Base-by-base conservation (phyloP, 1,140 invertebrate genomes). In the Anastrepha obliqua region DNA sequence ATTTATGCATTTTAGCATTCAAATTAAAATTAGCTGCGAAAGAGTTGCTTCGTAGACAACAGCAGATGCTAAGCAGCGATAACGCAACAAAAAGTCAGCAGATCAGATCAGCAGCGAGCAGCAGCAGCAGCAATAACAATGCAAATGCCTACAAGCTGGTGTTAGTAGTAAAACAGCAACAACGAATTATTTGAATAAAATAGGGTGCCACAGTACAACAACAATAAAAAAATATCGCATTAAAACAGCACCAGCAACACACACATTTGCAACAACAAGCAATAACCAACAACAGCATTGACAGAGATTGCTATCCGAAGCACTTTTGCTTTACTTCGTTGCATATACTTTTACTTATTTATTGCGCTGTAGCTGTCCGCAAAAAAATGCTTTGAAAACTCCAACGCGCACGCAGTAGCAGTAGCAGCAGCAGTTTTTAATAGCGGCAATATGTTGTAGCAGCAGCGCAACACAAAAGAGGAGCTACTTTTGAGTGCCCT, bases 1-100 rank as follows among this genome's bases (percentile, higher is more conserved):
- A 55, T 81, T 81, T 81, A 58, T 81, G 74, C 74, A 81, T 81
- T 81, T 81, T 51, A 81, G 20, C 74, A 81, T 81, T 81, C 74
- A 81, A 81, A 58, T 81, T 81, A 55, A 55, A 81, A 81, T 81
- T 81, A 81, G 74, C 51, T 81, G 47, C 47, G 47, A 29, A n/a
- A 81, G 29, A 58, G 9, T 8, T 58, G n/a, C 44, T 55, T 7
- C 47, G 6, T 51, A 55, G 4, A 47, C 74, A 42, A 5, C 11
- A n/a, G 47, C n/a, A 81, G 74, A 81, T 81, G 47, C 74, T n/a
- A 51, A 51, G 17, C 20, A 13, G 47, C 6, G 74, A 58, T 81
- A 81, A 47, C 74, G 20, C 17, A 55, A 3, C 11, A 55, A 81
- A 55, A 47, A 81, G n/a, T 81, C 47, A 55, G 29, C 74, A 55